These are phyloP conservation scores for Cotesia glomerata DNA, from an alignment of 1,140 invertebrate genomes.

Conservation along the genomic window DNA sequence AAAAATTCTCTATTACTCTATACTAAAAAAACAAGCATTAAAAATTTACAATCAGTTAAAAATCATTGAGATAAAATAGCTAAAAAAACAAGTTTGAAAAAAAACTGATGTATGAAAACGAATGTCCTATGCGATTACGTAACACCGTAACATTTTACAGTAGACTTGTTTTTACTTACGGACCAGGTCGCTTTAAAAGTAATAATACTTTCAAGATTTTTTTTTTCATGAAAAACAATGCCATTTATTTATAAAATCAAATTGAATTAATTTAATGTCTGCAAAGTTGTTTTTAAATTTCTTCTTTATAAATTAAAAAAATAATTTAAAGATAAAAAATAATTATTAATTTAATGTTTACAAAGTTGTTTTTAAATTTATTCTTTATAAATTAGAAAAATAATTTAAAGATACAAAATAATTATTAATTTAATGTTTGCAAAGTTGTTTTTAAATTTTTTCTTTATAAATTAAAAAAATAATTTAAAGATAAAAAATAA, in stretches of 20 bases:
- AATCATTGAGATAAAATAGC: no score
- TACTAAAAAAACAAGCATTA: no score
- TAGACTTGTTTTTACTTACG: slow-evolving; percentile 1
- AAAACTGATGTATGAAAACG: background rate
- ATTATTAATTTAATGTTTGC: no score
- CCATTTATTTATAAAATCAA: no score
- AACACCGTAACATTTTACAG: background rate
- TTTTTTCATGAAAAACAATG: background rate
- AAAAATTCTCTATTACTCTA: no score
- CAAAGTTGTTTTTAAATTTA: no score
- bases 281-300: background rate
- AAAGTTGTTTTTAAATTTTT: background rate
- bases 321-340: background rate
- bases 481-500: background rate
- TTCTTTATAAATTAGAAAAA: no score
- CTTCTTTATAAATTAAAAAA: background rate
- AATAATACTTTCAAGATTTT: slow-evolving; percentile 9
- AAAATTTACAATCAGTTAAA: no score
- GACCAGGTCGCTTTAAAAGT: background rate
- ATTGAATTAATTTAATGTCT: background rate
- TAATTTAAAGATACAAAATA: no score
- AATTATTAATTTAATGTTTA: background rate
- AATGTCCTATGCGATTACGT: background rate
- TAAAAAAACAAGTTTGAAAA: background rate
- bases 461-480: background rate